Evolutionary conservation across 1,140 invertebrate species (phyloP).

Genomic region (Achroia grisella): DNA sequence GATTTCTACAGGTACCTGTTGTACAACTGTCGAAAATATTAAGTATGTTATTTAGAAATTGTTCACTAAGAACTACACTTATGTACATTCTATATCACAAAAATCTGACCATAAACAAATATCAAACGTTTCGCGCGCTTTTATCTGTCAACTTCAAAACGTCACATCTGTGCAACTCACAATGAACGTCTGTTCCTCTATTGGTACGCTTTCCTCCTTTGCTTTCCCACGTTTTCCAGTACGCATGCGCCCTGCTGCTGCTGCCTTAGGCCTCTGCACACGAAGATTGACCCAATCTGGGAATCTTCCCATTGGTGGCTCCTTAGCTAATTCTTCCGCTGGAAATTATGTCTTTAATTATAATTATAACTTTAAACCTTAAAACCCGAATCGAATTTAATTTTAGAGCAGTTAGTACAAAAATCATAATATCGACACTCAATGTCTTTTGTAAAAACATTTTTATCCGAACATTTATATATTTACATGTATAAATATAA

Average conservation of each 20-base stretch:
- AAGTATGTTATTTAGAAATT: too few relatives aligned
- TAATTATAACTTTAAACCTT: too few relatives aligned
- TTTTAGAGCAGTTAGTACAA: too few relatives aligned
- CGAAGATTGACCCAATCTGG: conserved; percentile 61
- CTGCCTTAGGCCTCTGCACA: conserved; percentile 48
- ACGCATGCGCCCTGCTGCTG: conserved; percentile 43
- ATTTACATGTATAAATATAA: too few relatives aligned
- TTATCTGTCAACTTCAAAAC: conserved; percentile 1
- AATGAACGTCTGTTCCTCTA: conserved; percentile 40
- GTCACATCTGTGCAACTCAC: conserved; percentile 29
- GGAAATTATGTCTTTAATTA: conserved; percentile 8
- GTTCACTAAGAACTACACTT: too few relatives aligned
- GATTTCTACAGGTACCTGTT: too few relatives aligned
- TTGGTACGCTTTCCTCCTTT: conserved; percentile 21
- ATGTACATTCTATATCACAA: too few relatives aligned
- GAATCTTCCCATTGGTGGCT: conserved; percentile 59
- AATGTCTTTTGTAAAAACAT: too few relatives aligned
- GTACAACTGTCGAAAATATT: too few relatives aligned
- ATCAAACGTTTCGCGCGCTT: conserved; percentile 24
- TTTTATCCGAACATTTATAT: too few relatives aligned
- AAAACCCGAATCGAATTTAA: too few relatives aligned
- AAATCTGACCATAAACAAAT: conserved; percentile 5
- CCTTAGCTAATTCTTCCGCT: conserved; percentile 61
- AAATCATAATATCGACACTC: too few relatives aligned
- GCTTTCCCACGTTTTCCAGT: conserved; percentile 43